Conservation (phyloP, 2,888 invertebrate species). For the Mechanitis mazaeus region DNA sequence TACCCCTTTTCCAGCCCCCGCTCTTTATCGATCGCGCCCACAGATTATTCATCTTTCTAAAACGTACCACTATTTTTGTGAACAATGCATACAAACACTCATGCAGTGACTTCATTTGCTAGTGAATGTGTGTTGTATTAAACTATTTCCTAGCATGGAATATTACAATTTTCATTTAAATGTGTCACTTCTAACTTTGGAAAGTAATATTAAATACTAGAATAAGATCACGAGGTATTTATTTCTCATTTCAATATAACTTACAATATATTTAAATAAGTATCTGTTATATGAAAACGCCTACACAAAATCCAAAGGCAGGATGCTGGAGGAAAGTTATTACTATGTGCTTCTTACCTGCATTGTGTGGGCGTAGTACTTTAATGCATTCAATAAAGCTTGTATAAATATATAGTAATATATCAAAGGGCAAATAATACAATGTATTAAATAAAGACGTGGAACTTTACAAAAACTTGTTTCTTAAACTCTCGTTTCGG, state of each 20-base stretch:
- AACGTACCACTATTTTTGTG: slow-evolving; percentile 46
- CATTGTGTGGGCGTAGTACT: neutral
- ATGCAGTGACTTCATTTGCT: neutral
- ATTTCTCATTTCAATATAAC: too few species aligned
- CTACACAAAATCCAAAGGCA: neutral
- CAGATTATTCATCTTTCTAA: slow-evolving; percentile 72
- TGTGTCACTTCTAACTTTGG: neutral
- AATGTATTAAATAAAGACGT: neutral
- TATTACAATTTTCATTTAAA: too few species aligned
- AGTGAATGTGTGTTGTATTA: too few species aligned
- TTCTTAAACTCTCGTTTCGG: neutral
- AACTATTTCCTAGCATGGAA: too few species aligned
- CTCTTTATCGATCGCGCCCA: slow-evolving; percentile 67
- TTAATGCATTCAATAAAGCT: neutral
- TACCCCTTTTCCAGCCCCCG: slow-evolving; percentile 34
- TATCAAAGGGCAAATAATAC: neutral
- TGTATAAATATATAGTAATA: neutral
- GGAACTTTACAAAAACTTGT: neutral
- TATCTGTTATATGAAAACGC: neutral
- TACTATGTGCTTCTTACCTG: neutral
- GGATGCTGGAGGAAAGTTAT: neutral
- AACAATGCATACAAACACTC: slow-evolving; percentile 19
- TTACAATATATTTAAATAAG: neutral
- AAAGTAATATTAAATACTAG: neutral
- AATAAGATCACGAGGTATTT: too few species aligned